Conservation (phyloP, 2,888 invertebrate species). For the Cantharis flavilabris region DNA sequence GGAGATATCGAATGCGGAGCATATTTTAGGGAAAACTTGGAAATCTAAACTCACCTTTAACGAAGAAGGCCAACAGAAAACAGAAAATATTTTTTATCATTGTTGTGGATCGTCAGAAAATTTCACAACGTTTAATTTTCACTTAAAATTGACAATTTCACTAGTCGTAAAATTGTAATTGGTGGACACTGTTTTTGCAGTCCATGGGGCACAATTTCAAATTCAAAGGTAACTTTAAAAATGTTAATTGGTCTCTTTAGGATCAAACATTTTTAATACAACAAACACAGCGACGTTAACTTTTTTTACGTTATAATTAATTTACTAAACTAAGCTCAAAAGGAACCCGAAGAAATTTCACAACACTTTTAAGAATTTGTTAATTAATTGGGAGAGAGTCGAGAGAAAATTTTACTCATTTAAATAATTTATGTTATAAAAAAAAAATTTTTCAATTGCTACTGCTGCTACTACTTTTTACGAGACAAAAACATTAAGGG, state of each 20-base stretch:
- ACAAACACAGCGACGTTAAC: neutral
- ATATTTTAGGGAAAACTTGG: neutral
- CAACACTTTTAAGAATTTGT: neutral
- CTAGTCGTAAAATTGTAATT: slow-evolving; percentile 23
- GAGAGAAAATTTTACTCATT: neutral
- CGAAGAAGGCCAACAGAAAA: neutral
- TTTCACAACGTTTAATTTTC: slow-evolving; percentile 14
- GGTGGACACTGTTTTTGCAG: slow-evolving; percentile 5
- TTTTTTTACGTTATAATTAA: neutral
- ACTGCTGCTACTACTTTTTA: neutral
- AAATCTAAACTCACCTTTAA: neutral
- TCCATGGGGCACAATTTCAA: slow-evolving; percentile 15
- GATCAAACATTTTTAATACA: slow-evolving; percentile 1
- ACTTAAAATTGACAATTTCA: slow-evolving; percentile 18
- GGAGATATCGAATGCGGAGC: neutral
- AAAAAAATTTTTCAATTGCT: neutral
- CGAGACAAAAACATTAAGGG: neutral
- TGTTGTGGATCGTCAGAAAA: neutral
- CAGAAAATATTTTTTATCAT: neutral
- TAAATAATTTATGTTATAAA: neutral
- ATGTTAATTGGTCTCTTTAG: slow-evolving; percentile 10
- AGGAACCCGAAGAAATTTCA: neutral
- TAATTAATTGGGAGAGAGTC: neutral
- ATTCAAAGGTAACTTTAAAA: slow-evolving; percentile 13
- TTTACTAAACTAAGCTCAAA: neutral